Evolutionary conservation across 1,140 invertebrate genomes (phyloP).

Genomic region (Camponotus floridanus): DNA sequence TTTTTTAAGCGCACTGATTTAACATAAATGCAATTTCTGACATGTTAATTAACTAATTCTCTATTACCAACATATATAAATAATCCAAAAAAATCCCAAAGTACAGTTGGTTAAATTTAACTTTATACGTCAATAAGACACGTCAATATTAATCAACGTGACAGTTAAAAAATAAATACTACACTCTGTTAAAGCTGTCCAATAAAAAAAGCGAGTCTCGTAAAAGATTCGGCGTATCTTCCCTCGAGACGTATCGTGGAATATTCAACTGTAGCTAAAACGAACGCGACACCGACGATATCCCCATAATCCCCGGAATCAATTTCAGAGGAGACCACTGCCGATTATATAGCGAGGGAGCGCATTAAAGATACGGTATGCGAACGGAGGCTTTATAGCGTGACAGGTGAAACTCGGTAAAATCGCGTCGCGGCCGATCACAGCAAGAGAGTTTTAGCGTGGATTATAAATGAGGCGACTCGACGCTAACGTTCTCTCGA

Average conservation of each 20-base stretch:
- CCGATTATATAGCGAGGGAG: slow-evolving; percentile 5
- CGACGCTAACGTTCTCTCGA: slow-evolving; percentile 55
- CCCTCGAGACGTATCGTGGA: not conserved
- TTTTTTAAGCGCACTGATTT: too few relatives aligned
- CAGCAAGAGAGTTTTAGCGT: slow-evolving; percentile 56
- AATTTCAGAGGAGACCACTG: slow-evolving; percentile 23
- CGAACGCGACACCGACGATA: not conserved
- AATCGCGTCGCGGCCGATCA: slow-evolving; percentile 43
- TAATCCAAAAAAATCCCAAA: not conserved
- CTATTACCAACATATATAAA: not conserved
- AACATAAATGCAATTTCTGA: not conserved
- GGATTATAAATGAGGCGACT: slow-evolving; percentile 69
- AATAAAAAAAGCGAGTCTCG: not conserved
- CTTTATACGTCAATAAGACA: not conserved
- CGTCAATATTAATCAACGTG: not conserved
- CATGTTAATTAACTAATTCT: not conserved
- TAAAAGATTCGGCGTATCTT: not conserved
- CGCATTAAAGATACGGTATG: not conserved
- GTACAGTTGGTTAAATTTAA: not conserved
- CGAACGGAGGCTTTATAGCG: slow-evolving; percentile 43
- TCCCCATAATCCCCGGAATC: slow-evolving; percentile 11
- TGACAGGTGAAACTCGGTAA: slow-evolving; percentile 67
- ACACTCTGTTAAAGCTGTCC: not conserved
- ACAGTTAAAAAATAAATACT: not conserved
- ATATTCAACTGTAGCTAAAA: slow-evolving; percentile 14